A percentile compares a stretch with the other conserved stretches of the same genome.
Evolutionary conservation across 2,797 vertebrate species (phyloP).

Genomic region (Selene dorsalis): DNA sequence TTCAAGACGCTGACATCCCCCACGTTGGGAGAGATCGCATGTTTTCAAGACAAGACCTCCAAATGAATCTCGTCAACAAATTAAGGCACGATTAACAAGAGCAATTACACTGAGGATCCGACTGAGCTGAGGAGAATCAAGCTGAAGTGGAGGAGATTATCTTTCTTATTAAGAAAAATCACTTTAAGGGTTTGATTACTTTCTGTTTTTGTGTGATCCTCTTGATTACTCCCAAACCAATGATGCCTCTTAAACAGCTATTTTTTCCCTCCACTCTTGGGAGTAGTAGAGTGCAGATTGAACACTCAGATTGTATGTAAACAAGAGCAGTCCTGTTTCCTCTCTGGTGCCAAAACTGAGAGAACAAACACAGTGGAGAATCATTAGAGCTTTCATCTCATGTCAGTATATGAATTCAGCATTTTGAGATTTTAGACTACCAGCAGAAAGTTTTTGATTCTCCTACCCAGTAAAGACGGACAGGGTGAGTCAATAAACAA

Average conservation of each 20-base stretch:
- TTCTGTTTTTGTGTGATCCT: constrained; percentile 79
- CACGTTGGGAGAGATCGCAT: constrained; percentile 68
- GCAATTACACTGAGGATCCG: constrained; percentile 75
- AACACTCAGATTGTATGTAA: constrained; percentile 33
- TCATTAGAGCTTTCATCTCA: constrained; percentile 2
- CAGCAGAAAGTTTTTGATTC: background rate
- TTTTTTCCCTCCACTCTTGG: constrained; percentile 31
- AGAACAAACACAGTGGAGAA: background rate
- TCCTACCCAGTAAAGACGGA: constrained; percentile 12
- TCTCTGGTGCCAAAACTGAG: background rate
- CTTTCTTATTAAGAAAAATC: constrained; percentile 79
- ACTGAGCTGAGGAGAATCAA: constrained; percentile 70
- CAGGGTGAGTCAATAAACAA: constrained; percentile 40
- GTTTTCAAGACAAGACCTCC: constrained; percentile 68
- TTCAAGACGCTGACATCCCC: constrained; percentile 59
- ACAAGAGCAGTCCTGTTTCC: constrained; percentile 20
- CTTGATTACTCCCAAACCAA: constrained; percentile 72
- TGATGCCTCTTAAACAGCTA: constrained; percentile 57
- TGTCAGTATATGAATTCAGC: background rate
- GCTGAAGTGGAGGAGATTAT: constrained; percentile 80
- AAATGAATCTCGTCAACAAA: constrained; percentile 82
- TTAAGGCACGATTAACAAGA: constrained; percentile 83
- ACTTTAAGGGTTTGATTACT: constrained; percentile 83
- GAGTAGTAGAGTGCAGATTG: constrained; percentile 53
- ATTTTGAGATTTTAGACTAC: constrained; percentile 18